Base-by-base conservation (phyloP, 2,113 vertebrate species). In the Nerophis ophidion region DNA sequence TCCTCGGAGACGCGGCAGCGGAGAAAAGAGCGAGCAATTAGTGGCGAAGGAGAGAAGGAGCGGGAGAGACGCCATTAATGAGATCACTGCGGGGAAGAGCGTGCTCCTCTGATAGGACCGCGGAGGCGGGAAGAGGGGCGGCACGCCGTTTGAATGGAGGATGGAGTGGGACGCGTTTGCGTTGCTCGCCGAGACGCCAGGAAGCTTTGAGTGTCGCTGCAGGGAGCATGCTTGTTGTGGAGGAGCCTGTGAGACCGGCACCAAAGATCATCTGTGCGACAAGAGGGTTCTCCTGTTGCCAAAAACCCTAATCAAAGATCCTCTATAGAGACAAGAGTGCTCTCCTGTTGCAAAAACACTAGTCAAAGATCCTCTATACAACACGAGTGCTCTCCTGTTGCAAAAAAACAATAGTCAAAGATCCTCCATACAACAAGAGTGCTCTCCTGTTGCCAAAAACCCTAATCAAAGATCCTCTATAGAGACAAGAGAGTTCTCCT, bases 71-170 rank as follows among this genome's bases (percentile, higher is more conserved):
- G 83, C 84, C 80, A 81, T 87, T 87, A 87, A 89, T 87, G 82
- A 88, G 83, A 89, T 89, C 84, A 87, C 82, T 81, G 87, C 80
- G 60, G 87, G 83, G 80, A 78, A 75, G 78, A 67, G 79, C 65
- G 73, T 80, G 80, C 81, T 82, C 84, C 74, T 81, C 77, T 71
- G 88, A 81, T 70, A 79, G 77, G 75, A 48, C 34, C 65, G 58
- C 66, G 73, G 58, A 42, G n/a, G 40, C 1, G n/a, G 36, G 44
- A 14, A 60, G 56, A 44, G 6, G 57, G 26, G 14, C 16, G 14
- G 36, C 26, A 33, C 13, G 57, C 33, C 13, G 57, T n/a, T 46
- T 34, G 57, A 58, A 44, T 17, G 36, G 15, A 12, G 15, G 66
- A 67, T 51, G 63, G 45, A 75, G 59, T 68, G 45, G 48, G 66